phyloP scores from a whole-genome alignment of 2,888 invertebrate genomes.

The Chrysolina haemoptera region DNA sequence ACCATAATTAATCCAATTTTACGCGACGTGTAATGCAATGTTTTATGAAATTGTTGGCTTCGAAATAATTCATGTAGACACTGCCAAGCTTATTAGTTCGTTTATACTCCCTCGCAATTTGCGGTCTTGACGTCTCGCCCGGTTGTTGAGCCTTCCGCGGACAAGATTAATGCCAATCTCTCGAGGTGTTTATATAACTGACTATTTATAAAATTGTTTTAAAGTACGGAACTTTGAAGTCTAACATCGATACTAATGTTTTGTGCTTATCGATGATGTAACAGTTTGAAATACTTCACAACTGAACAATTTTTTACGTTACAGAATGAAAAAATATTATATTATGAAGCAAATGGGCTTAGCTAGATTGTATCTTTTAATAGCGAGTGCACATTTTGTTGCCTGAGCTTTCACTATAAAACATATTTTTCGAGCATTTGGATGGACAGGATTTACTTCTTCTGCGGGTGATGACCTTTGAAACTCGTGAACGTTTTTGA shows the following conservation, averaged over 20 bases:
- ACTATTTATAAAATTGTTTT: conserved; percentile 30
- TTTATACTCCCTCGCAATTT: conserved; percentile 30
- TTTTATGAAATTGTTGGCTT: conserved; percentile 20
- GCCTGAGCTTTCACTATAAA: too few relatives aligned
- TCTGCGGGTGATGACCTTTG: too few relatives aligned
- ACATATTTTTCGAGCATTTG: too few relatives aligned
- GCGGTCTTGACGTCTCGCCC: conserved; percentile 13
- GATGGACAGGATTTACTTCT: too few relatives aligned
- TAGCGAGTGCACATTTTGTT: too few relatives aligned
- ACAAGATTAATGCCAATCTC: conserved; percentile 29
- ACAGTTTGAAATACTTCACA: too few relatives aligned
- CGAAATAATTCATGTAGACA: conserved; percentile 24
- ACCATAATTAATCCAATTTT: conserved; percentile 1
- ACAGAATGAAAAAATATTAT: too few relatives aligned
- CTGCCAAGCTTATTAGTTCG: conserved; percentile 27
- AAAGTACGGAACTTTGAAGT: conserved; percentile 13
- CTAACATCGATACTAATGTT: neutral
- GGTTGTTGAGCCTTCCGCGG: conserved; percentile 20
- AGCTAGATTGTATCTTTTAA: too few relatives aligned
- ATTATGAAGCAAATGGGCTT: too few relatives aligned
- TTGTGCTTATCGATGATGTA: neutral
- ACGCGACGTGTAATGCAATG: neutral
- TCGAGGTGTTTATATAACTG: conserved; percentile 27
- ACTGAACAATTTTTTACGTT: too few relatives aligned
- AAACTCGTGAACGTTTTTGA: too few relatives aligned